Evolutionary conservation across 2,888 invertebrate genomes (phyloP), one percentile per base, ranked within the genome.

Genomic region (Rhorus exstirpatorius): DNA sequence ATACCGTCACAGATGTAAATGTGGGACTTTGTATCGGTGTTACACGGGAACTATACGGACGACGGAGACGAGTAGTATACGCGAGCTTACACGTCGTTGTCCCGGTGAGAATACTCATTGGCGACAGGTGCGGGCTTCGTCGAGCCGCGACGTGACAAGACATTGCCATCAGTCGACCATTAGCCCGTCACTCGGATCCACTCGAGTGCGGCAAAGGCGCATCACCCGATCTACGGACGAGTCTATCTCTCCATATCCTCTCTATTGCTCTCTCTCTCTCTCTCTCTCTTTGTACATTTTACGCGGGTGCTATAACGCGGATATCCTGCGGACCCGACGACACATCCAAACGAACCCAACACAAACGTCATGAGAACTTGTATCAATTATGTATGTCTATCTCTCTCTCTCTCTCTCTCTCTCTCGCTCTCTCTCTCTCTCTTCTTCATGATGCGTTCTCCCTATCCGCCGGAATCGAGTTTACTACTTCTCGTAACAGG

Each of bases 141-240:
- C 90, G 90, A 90, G 89, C 90, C 90, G 90, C 89, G 88, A 92
- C 91, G 90, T 87, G 89, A 92, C 93, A 92, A 92, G 92, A 90
- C 90, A 92, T 92, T 87, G 90, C 92, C 92, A 92, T 92, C 92
- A 92, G 90, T 87, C 88, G 89, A 85, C 91, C 91, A 92, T 92
- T 92, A 92, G 86, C 86, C 88, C 87, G 84, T 85, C 85, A 84
- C 83, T 83, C 85, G 81, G 71, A 86, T 86, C 78, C 85, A 82
- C 80, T 84, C 72, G 78, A 74, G 31, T n/a, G n/a, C 26, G 80
- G 80, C 76, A 71, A 72, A 81, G 83, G 61, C 79, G 78, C 80
- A n/a, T 68, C 68, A 65, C 65, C 65, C 77, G 70, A 83, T 83
- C 65, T 67, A 51, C 72, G 76, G 53, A 75, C 78, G 81, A 46